phyloP scores from a whole-genome alignment of 2,888 invertebrate species.

The Tridacna crocea region DNA sequence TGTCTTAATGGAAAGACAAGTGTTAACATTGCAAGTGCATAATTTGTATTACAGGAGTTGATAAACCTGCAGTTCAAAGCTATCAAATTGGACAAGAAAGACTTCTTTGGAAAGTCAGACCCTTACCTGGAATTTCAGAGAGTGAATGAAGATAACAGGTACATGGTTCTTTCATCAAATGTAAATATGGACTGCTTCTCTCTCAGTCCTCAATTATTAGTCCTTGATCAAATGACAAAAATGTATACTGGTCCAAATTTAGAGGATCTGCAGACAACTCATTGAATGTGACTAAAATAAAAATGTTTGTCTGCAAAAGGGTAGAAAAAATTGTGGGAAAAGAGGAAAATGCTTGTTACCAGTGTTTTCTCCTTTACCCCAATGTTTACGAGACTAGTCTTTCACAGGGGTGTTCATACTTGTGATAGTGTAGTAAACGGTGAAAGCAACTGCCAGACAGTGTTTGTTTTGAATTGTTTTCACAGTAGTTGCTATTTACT shows the following conservation, averaged over 20 bases:
- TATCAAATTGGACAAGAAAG: slow-evolving; percentile 85
- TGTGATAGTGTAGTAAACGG: too few species aligned
- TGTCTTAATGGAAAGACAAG: background rate
- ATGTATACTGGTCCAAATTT: background rate
- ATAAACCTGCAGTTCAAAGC: slow-evolving; percentile 82
- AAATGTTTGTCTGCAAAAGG: background rate
- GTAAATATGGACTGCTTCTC: too few species aligned
- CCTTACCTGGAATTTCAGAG: slow-evolving; percentile 85
- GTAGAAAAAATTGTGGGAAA: background rate
- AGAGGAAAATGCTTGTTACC: background rate
- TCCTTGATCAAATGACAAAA: too few species aligned
- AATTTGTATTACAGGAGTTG: slow-evolving; percentile 76
- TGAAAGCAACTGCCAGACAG: too few species aligned
- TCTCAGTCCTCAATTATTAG: background rate
- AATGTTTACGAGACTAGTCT: too few species aligned
- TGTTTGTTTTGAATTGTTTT: too few species aligned
- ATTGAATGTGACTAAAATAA: too few species aligned
- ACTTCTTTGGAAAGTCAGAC: slow-evolving; percentile 86
- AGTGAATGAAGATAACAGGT: slow-evolving; percentile 85
- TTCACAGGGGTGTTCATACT: too few species aligned
- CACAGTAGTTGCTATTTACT: background rate
- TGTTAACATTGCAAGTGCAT: background rate
- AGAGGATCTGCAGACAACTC: too few species aligned
- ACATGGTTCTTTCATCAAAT: slow-evolving; percentile 1
- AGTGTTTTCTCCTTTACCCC: background rate